phyloP scores from a whole-genome alignment of 2,888 invertebrate species.

The Mimas tiliae region DNA sequence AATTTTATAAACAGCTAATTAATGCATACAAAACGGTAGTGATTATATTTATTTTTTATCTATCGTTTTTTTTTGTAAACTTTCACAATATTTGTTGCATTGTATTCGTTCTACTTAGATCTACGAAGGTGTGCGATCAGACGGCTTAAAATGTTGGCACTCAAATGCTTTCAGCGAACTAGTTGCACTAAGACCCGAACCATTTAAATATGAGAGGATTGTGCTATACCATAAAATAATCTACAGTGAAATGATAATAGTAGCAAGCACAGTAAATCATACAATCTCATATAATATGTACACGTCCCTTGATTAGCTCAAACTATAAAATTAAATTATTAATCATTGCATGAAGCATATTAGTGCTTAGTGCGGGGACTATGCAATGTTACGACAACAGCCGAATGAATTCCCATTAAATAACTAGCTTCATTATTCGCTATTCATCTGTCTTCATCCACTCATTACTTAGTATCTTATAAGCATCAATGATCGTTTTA shows the following conservation, averaged over 20 bases:
- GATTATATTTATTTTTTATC: too few relatives aligned
- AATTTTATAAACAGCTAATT: too few relatives aligned
- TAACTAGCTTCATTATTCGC: too few relatives aligned
- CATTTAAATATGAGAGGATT: neutral
- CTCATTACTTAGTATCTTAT: neutral
- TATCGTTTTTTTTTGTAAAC: too few relatives aligned
- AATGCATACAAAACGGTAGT: too few relatives aligned
- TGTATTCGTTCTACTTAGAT: too few relatives aligned
- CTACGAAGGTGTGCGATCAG: neutral
- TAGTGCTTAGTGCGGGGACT: too few relatives aligned
- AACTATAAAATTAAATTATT: neutral
- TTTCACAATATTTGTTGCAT: too few relatives aligned
- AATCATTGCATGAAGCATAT: neutral
- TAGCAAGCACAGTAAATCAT: neutral
- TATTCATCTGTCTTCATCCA: too few relatives aligned
- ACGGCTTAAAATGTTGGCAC: constrained; percentile 16
- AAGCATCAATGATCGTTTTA: neutral
- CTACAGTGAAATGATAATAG: neutral
- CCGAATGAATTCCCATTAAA: too few relatives aligned
- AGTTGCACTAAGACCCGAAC: constrained; percentile 1
- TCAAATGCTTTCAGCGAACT: constrained; percentile 18
- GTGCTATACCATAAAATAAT: neutral
- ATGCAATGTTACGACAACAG: too few relatives aligned
- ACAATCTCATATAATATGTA: neutral
- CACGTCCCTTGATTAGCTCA: neutral